A percentile compares a stretch with the other conserved stretches of the same genome.
phyloP scores from a whole-genome alignment of 2,888 invertebrate species.

The Chloroclystis v-ata region DNA sequence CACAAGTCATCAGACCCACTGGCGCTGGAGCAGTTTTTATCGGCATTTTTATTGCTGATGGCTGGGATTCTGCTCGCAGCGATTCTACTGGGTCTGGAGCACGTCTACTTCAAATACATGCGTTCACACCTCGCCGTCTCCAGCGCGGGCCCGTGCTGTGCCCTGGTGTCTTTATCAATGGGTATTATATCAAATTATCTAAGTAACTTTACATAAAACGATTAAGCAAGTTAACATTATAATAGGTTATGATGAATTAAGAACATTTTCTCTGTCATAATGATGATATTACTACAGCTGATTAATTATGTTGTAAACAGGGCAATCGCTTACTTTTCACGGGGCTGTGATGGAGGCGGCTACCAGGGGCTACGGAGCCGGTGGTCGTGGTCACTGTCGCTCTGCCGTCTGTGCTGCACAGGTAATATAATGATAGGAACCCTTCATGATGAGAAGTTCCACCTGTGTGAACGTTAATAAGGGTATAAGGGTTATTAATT shows the following conservation, averaged over 20 bases:
- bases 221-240: too few relatives aligned
- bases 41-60: conserved; percentile 96
- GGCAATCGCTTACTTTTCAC: conserved; percentile 79
- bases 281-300: too few relatives aligned
- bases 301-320: conserved; percentile 63
- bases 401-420: conserved; percentile 90
- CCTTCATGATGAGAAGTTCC: too few relatives aligned
- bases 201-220: not conserved
- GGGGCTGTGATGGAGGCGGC: conserved; percentile 71
- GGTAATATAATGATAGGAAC: conserved; percentile 42
- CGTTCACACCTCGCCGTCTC: conserved; percentile 91
- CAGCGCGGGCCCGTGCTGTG: conserved; percentile 94
- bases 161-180: conserved; percentile 93
- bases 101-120: conserved; percentile 96
- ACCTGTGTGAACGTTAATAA: too few relatives aligned
- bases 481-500: too few relatives aligned
- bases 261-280: too few relatives aligned
- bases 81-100: conserved; percentile 91
- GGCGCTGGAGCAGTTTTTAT: conserved; percentile 96
- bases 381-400: conserved; percentile 70
- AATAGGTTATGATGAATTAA: too few relatives aligned
- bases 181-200: conserved; percentile 71
- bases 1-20: conserved; percentile 93
- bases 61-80: conserved; percentile 95
- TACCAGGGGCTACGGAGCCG: conserved; percentile 56